Evolutionary conservation across 2,113 vertebrate species (phyloP).

Genomic region (Bubo scandiacus): DNA sequence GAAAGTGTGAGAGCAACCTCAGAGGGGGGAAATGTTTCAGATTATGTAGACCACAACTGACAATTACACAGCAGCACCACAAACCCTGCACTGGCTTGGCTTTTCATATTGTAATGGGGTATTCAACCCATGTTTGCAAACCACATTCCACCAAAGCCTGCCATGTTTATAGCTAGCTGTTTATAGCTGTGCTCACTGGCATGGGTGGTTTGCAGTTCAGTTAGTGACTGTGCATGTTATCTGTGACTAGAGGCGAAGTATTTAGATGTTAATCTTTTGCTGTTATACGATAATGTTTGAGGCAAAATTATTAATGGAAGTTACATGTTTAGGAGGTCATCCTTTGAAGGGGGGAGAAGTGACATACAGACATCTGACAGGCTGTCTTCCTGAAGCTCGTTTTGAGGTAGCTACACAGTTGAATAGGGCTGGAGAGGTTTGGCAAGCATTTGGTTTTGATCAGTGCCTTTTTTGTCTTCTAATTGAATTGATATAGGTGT

Average conservation of each 20-base stretch:
- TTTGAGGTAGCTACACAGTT: not conserved
- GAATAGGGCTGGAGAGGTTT: not conserved
- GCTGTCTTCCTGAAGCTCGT: not conserved
- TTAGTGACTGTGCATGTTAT: rapidly evolving
- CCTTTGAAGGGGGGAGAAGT: not conserved
- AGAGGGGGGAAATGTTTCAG: conserved; percentile 38
- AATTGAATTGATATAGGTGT: not conserved
- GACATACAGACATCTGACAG: not conserved
- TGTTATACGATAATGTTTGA: not conserved
- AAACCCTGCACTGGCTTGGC: not conserved
- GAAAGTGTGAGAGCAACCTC: conserved; percentile 55
- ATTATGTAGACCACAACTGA: conserved; percentile 51
- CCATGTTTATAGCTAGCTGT: not conserved
- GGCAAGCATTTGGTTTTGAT: not conserved
- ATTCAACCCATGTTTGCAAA: not conserved
- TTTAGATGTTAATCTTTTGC: not conserved
- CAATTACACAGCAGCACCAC: conserved; percentile 27
- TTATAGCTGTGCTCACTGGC: not conserved
- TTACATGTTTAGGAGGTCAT: not conserved
- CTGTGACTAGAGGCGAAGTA: not conserved
- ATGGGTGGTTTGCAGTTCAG: not conserved
- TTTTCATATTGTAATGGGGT: not conserved
- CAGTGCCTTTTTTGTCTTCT: not conserved
- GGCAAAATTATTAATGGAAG: not conserved
- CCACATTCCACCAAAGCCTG: not conserved